A percentile compares a stretch with the other conserved stretches of the same genome.
Conservation (phyloP, 2,888 invertebrate species). For the Plemyria rubiginata region DNA sequence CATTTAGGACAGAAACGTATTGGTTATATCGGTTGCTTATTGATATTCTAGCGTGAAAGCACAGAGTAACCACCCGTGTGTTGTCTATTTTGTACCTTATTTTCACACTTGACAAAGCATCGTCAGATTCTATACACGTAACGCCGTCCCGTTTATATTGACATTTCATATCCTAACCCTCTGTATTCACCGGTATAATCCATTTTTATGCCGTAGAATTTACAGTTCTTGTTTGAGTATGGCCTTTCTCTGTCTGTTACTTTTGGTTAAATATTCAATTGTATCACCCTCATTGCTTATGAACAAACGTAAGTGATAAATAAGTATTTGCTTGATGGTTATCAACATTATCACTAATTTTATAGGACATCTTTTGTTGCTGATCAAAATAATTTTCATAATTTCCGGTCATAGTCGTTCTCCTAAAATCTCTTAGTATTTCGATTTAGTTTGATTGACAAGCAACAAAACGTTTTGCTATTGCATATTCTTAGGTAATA, state of each 20-base stretch:
- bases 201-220: constrained; percentile 49
- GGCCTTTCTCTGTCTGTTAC: not conserved
- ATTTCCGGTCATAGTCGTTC: too few relatives aligned
- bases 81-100: constrained; percentile 49
- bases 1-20: too few relatives aligned
- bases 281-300: not conserved
- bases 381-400: too few relatives aligned
- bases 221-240: constrained; percentile 32
- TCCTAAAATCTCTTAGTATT: too few relatives aligned
- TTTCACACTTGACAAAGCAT: constrained; percentile 67
- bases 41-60: constrained; percentile 2
- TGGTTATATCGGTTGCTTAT: too few relatives aligned
- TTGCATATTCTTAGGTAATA: too few relatives aligned
- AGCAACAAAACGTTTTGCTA: too few relatives aligned
- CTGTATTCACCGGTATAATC: constrained; percentile 49
- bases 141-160: constrained; percentile 64
- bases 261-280: not conserved
- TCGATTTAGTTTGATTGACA: too few relatives aligned
- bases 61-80: constrained; percentile 39
- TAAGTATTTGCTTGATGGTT: too few relatives aligned
- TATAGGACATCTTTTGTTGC: too few relatives aligned
- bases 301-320: too few relatives aligned
- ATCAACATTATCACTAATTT: too few relatives aligned
- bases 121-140: constrained; percentile 67
- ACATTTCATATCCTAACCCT: constrained; percentile 58